Conservation (phyloP, 2,888 invertebrate genomes). For the Himalopsyche kuldschensis region DNA sequence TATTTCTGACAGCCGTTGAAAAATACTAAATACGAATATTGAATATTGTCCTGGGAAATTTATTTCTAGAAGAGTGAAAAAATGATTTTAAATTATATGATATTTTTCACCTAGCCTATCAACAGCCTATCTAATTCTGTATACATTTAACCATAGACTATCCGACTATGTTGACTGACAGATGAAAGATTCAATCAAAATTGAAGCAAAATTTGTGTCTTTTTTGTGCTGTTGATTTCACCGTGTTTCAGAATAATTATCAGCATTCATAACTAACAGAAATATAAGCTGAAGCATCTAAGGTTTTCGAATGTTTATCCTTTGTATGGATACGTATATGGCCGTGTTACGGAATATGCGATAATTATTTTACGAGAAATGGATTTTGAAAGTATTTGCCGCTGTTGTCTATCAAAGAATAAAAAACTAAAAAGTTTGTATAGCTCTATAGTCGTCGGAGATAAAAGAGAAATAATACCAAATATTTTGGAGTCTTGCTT, state of each 20-base stretch:
- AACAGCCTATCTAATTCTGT: not conserved
- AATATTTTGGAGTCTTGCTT: constrained; percentile 49
- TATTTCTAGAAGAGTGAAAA: not conserved
- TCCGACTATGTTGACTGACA: not conserved
- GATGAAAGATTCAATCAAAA: no score
- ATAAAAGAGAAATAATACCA: constrained; percentile 48
- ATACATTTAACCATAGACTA: not conserved
- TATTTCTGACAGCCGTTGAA: no score
- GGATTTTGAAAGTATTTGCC: constrained; percentile 48
- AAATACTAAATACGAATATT: no score
- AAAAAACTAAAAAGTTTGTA: constrained; percentile 52
- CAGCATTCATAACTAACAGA: no score
- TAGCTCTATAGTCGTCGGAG: constrained; percentile 47
- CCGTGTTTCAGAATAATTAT: no score
- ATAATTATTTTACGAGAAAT: not conserved
- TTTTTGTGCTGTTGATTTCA: no score
- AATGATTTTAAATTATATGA: not conserved
- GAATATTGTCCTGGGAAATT: no score
- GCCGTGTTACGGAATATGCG: no score
- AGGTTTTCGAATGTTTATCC: no score
- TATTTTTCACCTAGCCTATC: not conserved
- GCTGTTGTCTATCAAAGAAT: constrained; percentile 50
- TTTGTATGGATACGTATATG: no score
- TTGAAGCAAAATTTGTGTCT: no score
- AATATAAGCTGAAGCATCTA: no score